Conservation (phyloP, 1,140 invertebrate genomes). For the Lordiphosa clarofinis region DNA sequence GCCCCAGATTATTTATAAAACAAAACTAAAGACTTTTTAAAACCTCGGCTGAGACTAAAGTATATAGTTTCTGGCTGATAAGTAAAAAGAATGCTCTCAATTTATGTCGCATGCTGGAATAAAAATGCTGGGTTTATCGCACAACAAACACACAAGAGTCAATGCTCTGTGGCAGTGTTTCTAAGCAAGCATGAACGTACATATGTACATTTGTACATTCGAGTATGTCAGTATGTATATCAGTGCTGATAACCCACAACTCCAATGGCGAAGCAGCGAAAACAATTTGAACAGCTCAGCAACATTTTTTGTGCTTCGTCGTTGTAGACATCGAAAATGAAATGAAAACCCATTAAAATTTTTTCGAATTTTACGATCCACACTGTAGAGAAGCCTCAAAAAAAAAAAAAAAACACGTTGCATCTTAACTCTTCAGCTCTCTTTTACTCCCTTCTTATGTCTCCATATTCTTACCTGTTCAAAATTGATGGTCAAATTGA, state of each 20-base stretch:
- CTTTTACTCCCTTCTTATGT: conserved; percentile 15
- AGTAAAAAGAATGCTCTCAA: conserved; percentile 9
- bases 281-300: conserved; percentile 50
- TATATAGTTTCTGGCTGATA: conserved; percentile 4
- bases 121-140: conserved; percentile 47
- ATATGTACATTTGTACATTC: conserved; percentile 6
- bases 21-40: background rate
- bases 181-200: conserved; percentile 56
- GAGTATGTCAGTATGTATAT: conserved; percentile 19
- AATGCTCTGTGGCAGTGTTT: conserved; percentile 57
- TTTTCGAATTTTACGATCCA: conserved; percentile 67
- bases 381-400: conserved; percentile 3
- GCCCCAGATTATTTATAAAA: conserved; percentile 18
- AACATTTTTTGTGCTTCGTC: conserved; percentile 41
- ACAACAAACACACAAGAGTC: conserved; percentile 46
- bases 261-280: conserved; percentile 41
- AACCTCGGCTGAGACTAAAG: conserved; percentile 6
- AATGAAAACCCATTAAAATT: conserved; percentile 73
- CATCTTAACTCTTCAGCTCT: conserved; percentile 30
- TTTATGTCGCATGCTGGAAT: conserved; percentile 47
- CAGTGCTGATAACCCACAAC: conserved; percentile 62
- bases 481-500: conserved; percentile 98
- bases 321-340: conserved; percentile 35
- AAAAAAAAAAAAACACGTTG: conserved; percentile 45
- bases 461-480: conserved; percentile 88